Evolutionary conservation across 2,888 invertebrate species (phyloP), one percentile per base, ranked within the genome.

Genomic region (Rhynchonema sp.): DNA sequence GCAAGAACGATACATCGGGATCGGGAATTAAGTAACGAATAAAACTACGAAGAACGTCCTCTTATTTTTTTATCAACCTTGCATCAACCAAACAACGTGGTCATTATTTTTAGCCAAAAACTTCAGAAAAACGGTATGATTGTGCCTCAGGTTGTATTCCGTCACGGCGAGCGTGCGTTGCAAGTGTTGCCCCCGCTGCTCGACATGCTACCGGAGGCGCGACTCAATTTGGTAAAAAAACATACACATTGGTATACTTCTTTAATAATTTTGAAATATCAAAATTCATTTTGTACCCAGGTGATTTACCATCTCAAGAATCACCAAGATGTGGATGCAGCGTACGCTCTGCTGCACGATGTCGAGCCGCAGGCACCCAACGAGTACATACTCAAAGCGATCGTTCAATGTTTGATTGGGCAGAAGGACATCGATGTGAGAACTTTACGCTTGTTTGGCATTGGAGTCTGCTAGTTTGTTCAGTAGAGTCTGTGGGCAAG

Each of bases 311-410:
- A 54, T 9, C 54, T 27, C 6, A 17, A 59, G 62, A 62, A 74
- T 74, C 84, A 89, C 65, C n/a, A n/a, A n/a, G 88, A 92, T 69
- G 82, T 89, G 0, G 79, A 83, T 62, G 90, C 91, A 72, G 92
- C 94, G 0, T 85, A 86, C 66, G 82, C 84, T 46, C 75, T 96
- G 54, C 82, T 94, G 69, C 89, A 89, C 72, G 87, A 91, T 60
- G 74, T 94, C 58, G 90, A 92, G 69, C 89, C 96, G 0, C 84
- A 87, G 1, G 86, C 87, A 1, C 90, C 96, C 0, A 85, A 91
- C 66, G 96, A 98, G 73, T 94, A 91, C 73, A 90, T 96, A 65
- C 78, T 99, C 53, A 87, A 96, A 72, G 98, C 90, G 0, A 90
- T 96, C 27, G 91, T 94, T 0, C 89, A 91, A 73, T 90, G 91